phyloP scores from a whole-genome alignment of 2,797 vertebrate species.

The Eleutherodactylus coqui region DNA sequence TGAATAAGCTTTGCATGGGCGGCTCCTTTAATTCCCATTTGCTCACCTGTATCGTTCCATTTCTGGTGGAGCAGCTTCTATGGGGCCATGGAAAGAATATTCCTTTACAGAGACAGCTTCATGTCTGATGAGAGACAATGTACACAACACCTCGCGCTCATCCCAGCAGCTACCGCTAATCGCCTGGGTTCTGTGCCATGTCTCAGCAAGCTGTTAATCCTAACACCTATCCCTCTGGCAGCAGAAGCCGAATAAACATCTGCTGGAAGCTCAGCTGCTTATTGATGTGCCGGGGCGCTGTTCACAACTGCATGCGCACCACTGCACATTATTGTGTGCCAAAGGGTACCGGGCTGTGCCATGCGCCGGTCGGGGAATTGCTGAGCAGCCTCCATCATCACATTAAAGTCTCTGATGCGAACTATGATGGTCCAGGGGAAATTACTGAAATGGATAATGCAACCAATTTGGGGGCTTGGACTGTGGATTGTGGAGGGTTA shows the following conservation, averaged over 20 bases:
- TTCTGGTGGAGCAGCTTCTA: background rate
- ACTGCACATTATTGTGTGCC: background rate
- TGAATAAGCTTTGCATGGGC: no score
- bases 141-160: background rate
- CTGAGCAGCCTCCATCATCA: background rate
- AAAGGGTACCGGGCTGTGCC: background rate
- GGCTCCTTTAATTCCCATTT: background rate
- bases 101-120: background rate
- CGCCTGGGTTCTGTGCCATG: background rate
- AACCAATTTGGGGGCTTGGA: background rate
- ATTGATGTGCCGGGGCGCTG: background rate
- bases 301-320: background rate
- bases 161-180: conserved; percentile 29
- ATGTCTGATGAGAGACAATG: background rate
- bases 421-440: background rate
- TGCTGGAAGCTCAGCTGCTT: conserved; percentile 28
- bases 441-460: background rate
- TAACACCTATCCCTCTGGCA: conserved; percentile 34
- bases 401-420: background rate
- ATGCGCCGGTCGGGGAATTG: background rate
- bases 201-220: conserved; percentile 18
- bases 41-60: background rate
- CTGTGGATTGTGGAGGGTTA: background rate
- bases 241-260: conserved; percentile 29
- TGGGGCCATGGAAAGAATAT: background rate